Base-by-base conservation (phyloP, 2,888 invertebrate species). In the Macrosoma leucophasiata region DNA sequence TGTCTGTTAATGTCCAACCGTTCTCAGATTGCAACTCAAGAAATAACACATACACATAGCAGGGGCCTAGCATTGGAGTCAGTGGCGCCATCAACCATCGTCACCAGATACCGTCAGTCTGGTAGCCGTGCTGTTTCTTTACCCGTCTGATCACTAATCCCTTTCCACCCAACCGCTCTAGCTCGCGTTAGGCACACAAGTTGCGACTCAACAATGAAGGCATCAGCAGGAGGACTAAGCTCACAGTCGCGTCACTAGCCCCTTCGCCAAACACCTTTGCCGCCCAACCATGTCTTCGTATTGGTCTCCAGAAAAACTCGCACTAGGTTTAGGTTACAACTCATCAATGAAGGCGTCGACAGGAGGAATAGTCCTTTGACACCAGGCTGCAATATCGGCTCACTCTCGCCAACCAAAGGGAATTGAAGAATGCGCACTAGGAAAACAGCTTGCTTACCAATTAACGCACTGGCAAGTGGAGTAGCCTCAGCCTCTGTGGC, bases 31-130 rank as follows among this genome's bases (percentile, higher is more conserved):
- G n/a, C n/a, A n/a, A n/a, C n/a, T n/a, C n/a, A n/a, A n/a, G n/a
- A n/a, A n/a, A n/a, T n/a, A n/a, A n/a, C n/a, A n/a, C n/a, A n/a
- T n/a, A n/a, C n/a, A n/a, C n/a, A n/a, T n/a, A n/a, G n/a, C n/a
- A n/a, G 95, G 3, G 98, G 97, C 55, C 90, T 88, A 4, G 98
- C 96, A 74, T 98, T 98, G 48, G 97, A 87, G 77, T 99, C 99
- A 0, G 98, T 99, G 24, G 93, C 95, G 15, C 99, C 99, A 76
- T 99, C 99, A 0, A 98, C 99, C 37, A 99, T 89, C 88, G 98
- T 93, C 12, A 98, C 89, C 11, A 98, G 82, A n/a, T n/a, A n/a
- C 25, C 87, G 86, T n/a, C n/a, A n/a, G n/a, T n/a, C 57, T 90
- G 87, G 69, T 91, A 92, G 8, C 88, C 87, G 51, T 87, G 84